Percentiles rank a stretch among this genome's conserved stretches.
These are phyloP conservation scores for Anarsia innoxiella DNA, from an alignment of 2,888 invertebrate genomes.

Conservation along the genomic window DNA sequence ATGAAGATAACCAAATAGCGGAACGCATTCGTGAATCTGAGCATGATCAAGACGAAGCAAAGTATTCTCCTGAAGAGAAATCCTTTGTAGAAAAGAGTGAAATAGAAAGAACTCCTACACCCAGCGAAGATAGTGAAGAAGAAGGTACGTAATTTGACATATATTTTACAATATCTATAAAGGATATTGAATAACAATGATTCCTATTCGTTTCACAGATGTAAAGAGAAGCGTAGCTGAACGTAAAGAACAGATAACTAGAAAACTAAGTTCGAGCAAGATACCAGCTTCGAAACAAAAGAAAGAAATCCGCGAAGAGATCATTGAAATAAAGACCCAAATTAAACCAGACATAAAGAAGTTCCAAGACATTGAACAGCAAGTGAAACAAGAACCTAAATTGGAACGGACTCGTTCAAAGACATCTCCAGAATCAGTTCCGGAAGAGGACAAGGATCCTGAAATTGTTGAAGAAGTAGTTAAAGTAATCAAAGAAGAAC, in stretches of 20 bases:
- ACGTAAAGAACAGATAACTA: conserved; percentile 83
- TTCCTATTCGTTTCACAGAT: too few species aligned
- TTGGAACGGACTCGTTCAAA: conserved; percentile 56
- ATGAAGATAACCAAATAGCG: conserved; percentile 51
- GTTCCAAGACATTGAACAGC: conserved; percentile 69
- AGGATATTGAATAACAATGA: too few species aligned
- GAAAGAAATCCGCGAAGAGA: conserved; percentile 83
- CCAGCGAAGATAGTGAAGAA: conserved; percentile 71
- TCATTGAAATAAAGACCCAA: conserved; percentile 81
- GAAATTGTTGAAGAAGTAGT: conserved; percentile 29
- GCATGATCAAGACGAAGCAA: conserved; percentile 78
- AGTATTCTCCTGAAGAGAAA: conserved; percentile 88
- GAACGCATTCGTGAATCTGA: conserved; percentile 56
- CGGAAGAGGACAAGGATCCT: conserved; percentile 45
- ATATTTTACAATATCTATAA: not conserved
- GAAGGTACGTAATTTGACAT: conserved; percentile 33
- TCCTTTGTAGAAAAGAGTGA: conserved; percentile 81
- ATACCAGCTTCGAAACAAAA: conserved; percentile 84
- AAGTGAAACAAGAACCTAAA: conserved; percentile 57
- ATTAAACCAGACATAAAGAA: conserved; percentile 74
- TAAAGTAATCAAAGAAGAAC: conserved; percentile 45
- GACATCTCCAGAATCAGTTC: conserved; percentile 51
- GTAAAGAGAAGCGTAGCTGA: conserved; percentile 84
- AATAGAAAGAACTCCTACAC: conserved; percentile 64
- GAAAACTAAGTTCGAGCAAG: conserved; percentile 81